Evolutionary conservation across 2,888 invertebrate species (phyloP), one percentile per base, ranked within the genome.

Genomic region (Parascotia fuliginaria): DNA sequence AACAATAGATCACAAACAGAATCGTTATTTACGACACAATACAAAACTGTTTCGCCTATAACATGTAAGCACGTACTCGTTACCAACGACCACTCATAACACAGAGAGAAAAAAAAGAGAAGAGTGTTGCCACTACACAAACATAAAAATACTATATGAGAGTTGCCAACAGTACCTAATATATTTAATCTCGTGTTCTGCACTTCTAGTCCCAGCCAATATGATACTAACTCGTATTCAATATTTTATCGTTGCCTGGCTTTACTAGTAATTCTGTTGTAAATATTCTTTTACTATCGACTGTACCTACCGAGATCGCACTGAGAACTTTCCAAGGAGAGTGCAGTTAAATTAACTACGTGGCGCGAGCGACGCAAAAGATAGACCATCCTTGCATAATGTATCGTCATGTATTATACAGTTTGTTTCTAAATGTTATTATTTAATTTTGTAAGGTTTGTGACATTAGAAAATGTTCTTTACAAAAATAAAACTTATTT

Each of bases 281-380:
- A 55, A 52, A 59, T 47, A 31, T 36, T 47, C 54, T 64, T 57
- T 57, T 53, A 47, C 45, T 49, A 36, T 11, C 33, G 54, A 49
- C 40, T 43, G 33, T 57, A 51, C 56, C 55, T 16, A 43, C 38
- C 24, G 42, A 47, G 60, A 48, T 45, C 39, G 37, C 42, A 42
- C 48, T 13, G 39, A 50, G 43, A 47, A 49, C 47, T 55, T 51
- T 52, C 49, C 46, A 55, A 67, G 55, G 48, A 50, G 44, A 62
- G 11, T 32, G 44, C 46, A 51, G 60, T 57, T 51, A 53, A 43
- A 48, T 60, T 43, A 53, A 51, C 42, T 46, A 57, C 48, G 47
- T 66, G 43, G 55, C 50, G 53, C 48, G 58, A 50, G 53, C 48
- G 55, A 66, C 32, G 39, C 0, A 27, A 46, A 39, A 54, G 52